phyloP scores from a whole-genome alignment of 1,140 invertebrate genomes.

The Brachionus rubens region DNA sequence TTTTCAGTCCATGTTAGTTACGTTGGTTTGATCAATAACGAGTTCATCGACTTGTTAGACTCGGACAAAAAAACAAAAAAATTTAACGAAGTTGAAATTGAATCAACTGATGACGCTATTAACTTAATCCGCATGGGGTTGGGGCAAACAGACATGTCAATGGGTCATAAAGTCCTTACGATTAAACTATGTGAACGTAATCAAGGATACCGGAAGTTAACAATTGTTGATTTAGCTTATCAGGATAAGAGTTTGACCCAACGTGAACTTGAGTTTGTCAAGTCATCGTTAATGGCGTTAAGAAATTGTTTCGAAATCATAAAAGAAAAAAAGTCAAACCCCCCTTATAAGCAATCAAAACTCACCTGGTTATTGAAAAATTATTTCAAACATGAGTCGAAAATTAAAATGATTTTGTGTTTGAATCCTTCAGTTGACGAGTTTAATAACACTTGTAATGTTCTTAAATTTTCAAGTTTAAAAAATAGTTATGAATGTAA shows the following conservation, averaged over 20 bases:
- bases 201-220: neutral
- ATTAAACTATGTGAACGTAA: neutral
- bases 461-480: conserved; percentile 29
- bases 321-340: conserved; percentile 74
- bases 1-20: neutral
- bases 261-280: conserved; percentile 64
- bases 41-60: neutral
- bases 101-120: neutral
- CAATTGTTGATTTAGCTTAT: conserved; percentile 17
- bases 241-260: neutral
- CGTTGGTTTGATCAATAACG: neutral
- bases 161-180: neutral
- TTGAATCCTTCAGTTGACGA: conserved; percentile 76
- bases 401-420: conserved; percentile 93
- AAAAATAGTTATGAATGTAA: neutral
- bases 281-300: conserved; percentile 80
- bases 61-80: neutral
- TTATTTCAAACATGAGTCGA: conserved; percentile 94
- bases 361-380: conserved; percentile 95
- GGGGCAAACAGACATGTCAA: neutral
- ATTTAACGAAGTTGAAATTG: neutral
- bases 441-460: conserved; percentile 6
- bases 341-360: conserved; percentile 90
- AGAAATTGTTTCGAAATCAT: conserved; percentile 83
- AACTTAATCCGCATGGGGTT: neutral